A percentile compares a stretch with the other conserved stretches of the same genome.
phyloP scores from a whole-genome alignment of 2,888 invertebrate species.

The Pediacus dermestoides region DNA sequence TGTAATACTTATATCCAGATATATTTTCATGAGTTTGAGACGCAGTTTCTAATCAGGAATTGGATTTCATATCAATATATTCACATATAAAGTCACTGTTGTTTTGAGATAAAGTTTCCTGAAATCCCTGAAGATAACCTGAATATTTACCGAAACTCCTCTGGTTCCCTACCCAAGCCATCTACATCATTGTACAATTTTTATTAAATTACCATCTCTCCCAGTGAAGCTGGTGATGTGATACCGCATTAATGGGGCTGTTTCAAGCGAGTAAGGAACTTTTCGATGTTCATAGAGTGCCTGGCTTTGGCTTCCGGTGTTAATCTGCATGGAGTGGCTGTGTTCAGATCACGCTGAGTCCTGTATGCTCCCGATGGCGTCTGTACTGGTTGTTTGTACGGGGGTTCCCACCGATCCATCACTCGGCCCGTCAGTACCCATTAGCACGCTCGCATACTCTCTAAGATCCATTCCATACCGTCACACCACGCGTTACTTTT shows the following conservation, averaged over 20 bases:
- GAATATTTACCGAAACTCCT: no score
- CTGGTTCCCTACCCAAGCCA: no score
- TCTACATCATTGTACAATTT: no score
- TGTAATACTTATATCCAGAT: no score
- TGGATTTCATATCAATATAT: no score
- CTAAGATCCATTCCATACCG: slow-evolving; percentile 37
- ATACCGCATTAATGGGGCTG: slow-evolving; percentile 29
- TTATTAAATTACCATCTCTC: slow-evolving; percentile 6
- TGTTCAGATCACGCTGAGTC: slow-evolving; percentile 36
- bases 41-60: no score
- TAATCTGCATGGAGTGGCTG: slow-evolving; percentile 41
- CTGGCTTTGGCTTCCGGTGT: slow-evolving; percentile 40
- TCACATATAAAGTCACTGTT: no score
- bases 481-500: slow-evolving; percentile 33
- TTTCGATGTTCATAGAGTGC: slow-evolving; percentile 26
- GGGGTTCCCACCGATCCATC: slow-evolving; percentile 52
- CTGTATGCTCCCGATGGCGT: slow-evolving; percentile 39
- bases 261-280: slow-evolving; percentile 31
- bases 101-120: no score
- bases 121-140: no score
- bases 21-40: no score
- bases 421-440: slow-evolving; percentile 62
- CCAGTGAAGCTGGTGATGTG: slow-evolving; percentile 18
- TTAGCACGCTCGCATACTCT: slow-evolving; percentile 56
- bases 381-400: slow-evolving; percentile 41